Base-by-base conservation (phyloP, 1,140 invertebrate species). In the Pseudomyrmex sp. region DNA sequence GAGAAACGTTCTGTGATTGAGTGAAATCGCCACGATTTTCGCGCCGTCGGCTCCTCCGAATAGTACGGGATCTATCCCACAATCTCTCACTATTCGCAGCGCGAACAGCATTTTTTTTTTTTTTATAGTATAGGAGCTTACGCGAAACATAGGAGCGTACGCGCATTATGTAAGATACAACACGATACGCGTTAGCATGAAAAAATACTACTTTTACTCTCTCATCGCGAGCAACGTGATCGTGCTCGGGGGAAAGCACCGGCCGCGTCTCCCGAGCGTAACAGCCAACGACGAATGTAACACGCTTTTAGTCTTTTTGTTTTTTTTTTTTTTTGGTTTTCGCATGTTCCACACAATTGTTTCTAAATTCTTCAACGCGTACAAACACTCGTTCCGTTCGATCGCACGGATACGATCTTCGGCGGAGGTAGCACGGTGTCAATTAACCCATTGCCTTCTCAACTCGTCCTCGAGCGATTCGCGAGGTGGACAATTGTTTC, bases 361-460 rank as follows among this genome's bases (percentile, higher is more conserved):
- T 12, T 68, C 65, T 77, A 68, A 23, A 62, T 74, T 58, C 62
- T 44, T 74, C 56, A 48, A 77, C 56, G 18, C 62, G 50, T 68
- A 77, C 68, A 77, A 77, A 77, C 75, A 68, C 50, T 56, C 68
- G 56, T 77, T 35, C 50, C 26, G 48, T 44, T 68, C 61, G 82
- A 83, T 76, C 56, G 73, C 35, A 62, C 63, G 59, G 48, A 83
- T 35, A 35, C 18, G 54, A 74, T 73, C 73, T 87, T 54, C 56
- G 77, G 52, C 54, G 70, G 77, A 83, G 66, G 85, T 77, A 72
- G 52, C 74, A 68, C 48, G 62, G 59, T 35, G 35, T 85, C 83
- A 82, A 88, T 88, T 88, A 85, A 87, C 76, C 72, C 87, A 88
- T 73, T 85, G 52, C n/a, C 46, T 83, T 73, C 56, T 82, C 73